These are phyloP conservation scores for Tholera decimalis DNA, from an alignment of 2,888 invertebrate genomes.

Conservation along the genomic window DNA sequence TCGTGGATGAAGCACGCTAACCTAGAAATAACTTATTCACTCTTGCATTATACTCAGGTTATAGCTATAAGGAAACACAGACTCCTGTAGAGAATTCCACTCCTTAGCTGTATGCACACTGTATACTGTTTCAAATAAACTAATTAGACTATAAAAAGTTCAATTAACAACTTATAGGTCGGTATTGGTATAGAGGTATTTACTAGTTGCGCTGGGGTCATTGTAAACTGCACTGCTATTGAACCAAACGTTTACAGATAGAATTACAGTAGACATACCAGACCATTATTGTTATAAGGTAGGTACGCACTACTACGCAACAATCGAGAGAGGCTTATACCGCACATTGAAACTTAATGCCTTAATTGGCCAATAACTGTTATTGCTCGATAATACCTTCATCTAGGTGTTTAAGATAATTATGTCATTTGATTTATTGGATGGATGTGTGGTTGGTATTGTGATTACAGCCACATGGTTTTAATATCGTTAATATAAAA, in stretches of 20 bases:
- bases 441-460: background rate
- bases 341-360: slow-evolving; percentile 41
- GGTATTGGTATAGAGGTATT: background rate
- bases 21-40: too few species aligned
- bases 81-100: too few species aligned
- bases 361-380: slow-evolving; percentile 30
- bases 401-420: slow-evolving; percentile 20
- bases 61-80: too few species aligned
- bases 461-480: background rate
- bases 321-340: slow-evolving; percentile 15
- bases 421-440: slow-evolving; percentile 6
- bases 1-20: too few species aligned
- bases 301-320: background rate
- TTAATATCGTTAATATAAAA: too few species aligned
- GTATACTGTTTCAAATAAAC: too few species aligned
- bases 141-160: background rate
- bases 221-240: background rate
- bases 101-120: too few species aligned
- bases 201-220: background rate
- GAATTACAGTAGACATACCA: background rate
- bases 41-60: too few species aligned
- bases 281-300: background rate
- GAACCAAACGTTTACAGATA: background rate
- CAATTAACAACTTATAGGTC: background rate
- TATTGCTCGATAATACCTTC: slow-evolving; percentile 31